Base-by-base conservation (phyloP, 2,888 invertebrate species). In the Zele albiditarsus region DNA sequence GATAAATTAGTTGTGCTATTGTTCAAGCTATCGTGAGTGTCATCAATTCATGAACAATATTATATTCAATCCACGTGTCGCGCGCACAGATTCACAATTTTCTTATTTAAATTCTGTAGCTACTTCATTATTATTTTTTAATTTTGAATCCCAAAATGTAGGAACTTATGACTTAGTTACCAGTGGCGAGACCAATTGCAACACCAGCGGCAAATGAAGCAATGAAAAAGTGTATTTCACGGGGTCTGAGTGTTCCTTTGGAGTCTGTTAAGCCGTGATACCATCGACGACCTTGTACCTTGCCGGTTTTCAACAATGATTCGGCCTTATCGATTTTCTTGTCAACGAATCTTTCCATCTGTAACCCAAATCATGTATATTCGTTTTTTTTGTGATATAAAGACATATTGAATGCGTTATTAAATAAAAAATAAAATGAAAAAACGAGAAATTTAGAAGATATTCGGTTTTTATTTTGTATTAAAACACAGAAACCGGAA, bases 271-370 rank as follows among this genome's bases (percentile, higher is more conserved):
- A 87, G 80, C 92, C 92, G 77, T 93, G 91, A 84, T 94, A 96
- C 96, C 96, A 96, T 84, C 92, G 93, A 84, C 93, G 94, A 16
- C 94, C 94, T 87, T 93, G 93, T 72, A 91, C 90, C 88, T 94
- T 92, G 81, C 94, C 94, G 84, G 93, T 92, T 90, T 93, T 94
- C 78, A 96, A 83, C 76, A 93, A 85, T 82, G 93, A 93, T 90
- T 96, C 96, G 72, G 95, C 95, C 90, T 94, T 94, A 86, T 95
- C 94, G 80, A 95, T 82, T 90, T 96, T 95, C 81, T 94, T 93
- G 88, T 96, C 96, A 79, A 96, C 93, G 91, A 91, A 96, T 87
- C 94, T 92, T 89, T 95, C 96, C 83, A 95, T 92, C 96, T 96
- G 91, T 66, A 92, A 85, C 75, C 38, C 73, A 58, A 79, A 78